Base-by-base conservation (phyloP, 2,113 vertebrate genomes). In the Pseudorhombus dupliciocellatus region DNA sequence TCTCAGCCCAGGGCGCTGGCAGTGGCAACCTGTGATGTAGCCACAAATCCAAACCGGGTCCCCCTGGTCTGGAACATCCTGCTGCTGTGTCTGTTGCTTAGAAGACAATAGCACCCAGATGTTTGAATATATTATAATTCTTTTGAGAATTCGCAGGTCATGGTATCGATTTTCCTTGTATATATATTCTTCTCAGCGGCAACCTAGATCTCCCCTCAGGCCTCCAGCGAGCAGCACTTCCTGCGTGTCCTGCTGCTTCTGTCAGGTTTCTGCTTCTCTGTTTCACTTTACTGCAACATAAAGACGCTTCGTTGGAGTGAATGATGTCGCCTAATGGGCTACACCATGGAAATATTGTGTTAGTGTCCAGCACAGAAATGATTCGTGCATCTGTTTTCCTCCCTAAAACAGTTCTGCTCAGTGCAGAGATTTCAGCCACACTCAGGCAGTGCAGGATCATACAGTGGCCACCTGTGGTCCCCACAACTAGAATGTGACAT, bases 61-160 rank as follows among this genome's bases (percentile, higher is more conserved):
- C 71, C 83, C 73, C 70, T 31, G 12, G 56, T 71, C 73, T 81
- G 78, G 80, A 87, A 83, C 78, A 87, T 88, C 79, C 78, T 80
- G 70, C 82, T 75, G 73, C 77, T 74, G 80, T 81, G 81, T 84
- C 81, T 84, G 56, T 84, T 55, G 50, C 79, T 63, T 55, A 42
- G 58, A 70, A 68, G 72, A 62, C 81, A 88, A 89, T 90, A 84
- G 78, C 83, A 88, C 80, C 81, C 90, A 90, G 87, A 90, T 91
- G 86, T 91, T 83, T 5, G 21, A 25, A 52, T 70, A 28, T 77
- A 89, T 81, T 80, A 70, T 65, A 73, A 76, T 51, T 40, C 85
- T 82, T 82, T 75, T 37, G 72, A 80, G 67, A 70, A 55, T 69
- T 77, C 70, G 67, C 59, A 70, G 81, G 71, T 79, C 9, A 40